phyloP scores from a whole-genome alignment of 2,888 invertebrate genomes.

The Anodontia alba region DNA sequence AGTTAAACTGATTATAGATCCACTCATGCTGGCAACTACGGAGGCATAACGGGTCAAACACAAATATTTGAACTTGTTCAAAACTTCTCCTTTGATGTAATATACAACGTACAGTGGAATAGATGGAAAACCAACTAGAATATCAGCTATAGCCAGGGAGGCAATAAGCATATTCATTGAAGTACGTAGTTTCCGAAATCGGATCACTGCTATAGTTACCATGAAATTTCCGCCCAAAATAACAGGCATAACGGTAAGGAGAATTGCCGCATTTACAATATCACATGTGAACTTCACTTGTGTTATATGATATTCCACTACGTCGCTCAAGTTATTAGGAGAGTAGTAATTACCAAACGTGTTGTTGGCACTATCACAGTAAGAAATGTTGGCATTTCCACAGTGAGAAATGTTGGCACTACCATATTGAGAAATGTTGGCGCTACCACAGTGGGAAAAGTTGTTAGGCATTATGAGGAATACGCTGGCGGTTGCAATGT shows the following conservation, averaged over 20 bases:
- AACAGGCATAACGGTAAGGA: conserved; percentile 20
- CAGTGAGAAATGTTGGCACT: too few species aligned
- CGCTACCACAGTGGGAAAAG: too few species aligned
- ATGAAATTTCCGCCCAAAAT: conserved; percentile 61
- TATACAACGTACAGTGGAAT: conserved; percentile 63
- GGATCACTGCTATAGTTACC: conserved; percentile 55
- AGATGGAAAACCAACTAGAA: conserved; percentile 57
- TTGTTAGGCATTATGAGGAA: too few species aligned
- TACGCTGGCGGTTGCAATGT: too few species aligned
- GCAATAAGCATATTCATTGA: conserved; percentile 60
- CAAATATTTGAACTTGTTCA: conserved; percentile 36
- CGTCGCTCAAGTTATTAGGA: neutral
- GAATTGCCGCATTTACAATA: neutral
- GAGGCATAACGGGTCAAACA: conserved; percentile 61
- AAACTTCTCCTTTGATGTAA: conserved; percentile 37
- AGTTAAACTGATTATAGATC: conserved; percentile 61
- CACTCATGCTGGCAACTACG: conserved; percentile 51
- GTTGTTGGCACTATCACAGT: neutral
- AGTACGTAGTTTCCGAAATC: conserved; percentile 59
- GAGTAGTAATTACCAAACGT: neutral
- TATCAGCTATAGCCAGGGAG: conserved; percentile 62
- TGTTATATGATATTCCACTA: neutral
- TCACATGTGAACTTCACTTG: neutral
- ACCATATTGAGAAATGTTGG: neutral
- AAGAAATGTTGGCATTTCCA: neutral